Base-by-base conservation (phyloP, 2,888 invertebrate species). In the Rhimphoctona megacephalus region DNA sequence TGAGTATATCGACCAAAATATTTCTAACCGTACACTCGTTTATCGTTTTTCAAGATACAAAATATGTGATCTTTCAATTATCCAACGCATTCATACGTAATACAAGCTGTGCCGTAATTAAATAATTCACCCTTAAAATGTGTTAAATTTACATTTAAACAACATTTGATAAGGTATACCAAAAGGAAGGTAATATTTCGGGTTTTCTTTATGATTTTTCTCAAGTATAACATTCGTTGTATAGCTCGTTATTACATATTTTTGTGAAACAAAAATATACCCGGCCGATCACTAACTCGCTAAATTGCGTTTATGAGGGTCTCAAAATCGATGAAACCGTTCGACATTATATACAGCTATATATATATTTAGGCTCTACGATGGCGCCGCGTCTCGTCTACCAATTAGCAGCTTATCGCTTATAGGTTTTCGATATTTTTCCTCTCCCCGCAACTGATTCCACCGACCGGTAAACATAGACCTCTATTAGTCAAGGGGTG, bases 391-490 rank as follows among this genome's bases (percentile, higher is more conserved):
- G 93, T 93, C 93, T 93, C 91, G 92, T 88, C 91, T 91, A 88
- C 91, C 93, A 94, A 94, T 94, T 93, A 94, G 92, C 93, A 91
- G 91, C 92, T 93, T 93, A 93, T 92, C 92, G 92, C 91, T 91
- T 93, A 93, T 93, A 92, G 92, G 91, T 93, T 93, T 92, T 91
- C 93, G 92, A 93, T 93, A 93, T 93, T 92, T 93, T 80, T 39
- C 22, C 76, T 25, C 49, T 64, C 61, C 46, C 54, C 73, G 61
- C 61, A 61, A 14, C 79, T 70, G 57, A 39, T 43, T 43, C 43
- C 43, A 14, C 74, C 49, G 25, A 57, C 77, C 77, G 57, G 64
- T 33, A 77, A 74, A 70, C 54, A 86, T 30, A 72, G 64, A 33
- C 54, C 64, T 79, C 25, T 39, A 30, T 57, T 39, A 33, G 52